phyloP scores from a whole-genome alignment of 2,797 vertebrate genomes.

The Denticeps clupeoides region DNA sequence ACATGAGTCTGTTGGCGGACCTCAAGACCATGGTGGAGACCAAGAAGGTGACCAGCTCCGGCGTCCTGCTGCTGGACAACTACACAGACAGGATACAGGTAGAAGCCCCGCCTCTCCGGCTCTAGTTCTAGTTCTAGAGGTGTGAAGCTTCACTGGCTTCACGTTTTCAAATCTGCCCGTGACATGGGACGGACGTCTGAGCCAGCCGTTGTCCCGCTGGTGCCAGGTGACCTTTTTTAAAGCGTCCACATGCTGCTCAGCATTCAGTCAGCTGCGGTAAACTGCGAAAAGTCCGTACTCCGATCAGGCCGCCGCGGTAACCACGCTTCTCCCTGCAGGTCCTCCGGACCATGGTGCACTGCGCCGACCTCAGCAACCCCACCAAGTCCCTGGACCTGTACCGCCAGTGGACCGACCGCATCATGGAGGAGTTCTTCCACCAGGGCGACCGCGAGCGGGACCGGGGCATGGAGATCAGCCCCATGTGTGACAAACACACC shows the following conservation, averaged over 20 bases:
- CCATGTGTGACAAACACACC: constrained; percentile 97
- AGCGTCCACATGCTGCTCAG: too few species aligned
- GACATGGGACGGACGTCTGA: too few species aligned
- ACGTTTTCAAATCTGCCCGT: too few species aligned
- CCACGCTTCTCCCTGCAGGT: constrained; percentile 57
- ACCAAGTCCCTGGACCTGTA: constrained; percentile 94
- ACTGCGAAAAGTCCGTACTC: not conserved
- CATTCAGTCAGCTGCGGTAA: too few species aligned
- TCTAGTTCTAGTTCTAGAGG: too few species aligned
- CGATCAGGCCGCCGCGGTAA: not conserved
- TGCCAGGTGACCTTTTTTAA: too few species aligned
- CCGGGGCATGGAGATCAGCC: constrained; percentile 95
- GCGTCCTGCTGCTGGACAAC: constrained; percentile 90
- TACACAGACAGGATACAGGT: constrained; percentile 98
- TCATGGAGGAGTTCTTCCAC: constrained; percentile 99
- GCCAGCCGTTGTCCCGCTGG: too few species aligned
- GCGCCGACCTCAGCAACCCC: constrained; percentile 93
- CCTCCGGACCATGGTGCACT: constrained; percentile 95
- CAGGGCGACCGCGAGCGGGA: constrained; percentile 93
- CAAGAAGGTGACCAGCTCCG: constrained; percentile 96
- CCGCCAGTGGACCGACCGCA: constrained; percentile 92
- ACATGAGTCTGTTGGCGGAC: constrained; percentile 92
- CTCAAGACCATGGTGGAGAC: constrained; percentile 98
- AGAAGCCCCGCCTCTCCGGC: too few species aligned
- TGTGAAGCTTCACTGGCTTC: too few species aligned